Evolutionary conservation across 2,888 invertebrate species (phyloP), one percentile per base, ranked within the genome.

Genomic region (Drepanosiphum platanoidis): DNA sequence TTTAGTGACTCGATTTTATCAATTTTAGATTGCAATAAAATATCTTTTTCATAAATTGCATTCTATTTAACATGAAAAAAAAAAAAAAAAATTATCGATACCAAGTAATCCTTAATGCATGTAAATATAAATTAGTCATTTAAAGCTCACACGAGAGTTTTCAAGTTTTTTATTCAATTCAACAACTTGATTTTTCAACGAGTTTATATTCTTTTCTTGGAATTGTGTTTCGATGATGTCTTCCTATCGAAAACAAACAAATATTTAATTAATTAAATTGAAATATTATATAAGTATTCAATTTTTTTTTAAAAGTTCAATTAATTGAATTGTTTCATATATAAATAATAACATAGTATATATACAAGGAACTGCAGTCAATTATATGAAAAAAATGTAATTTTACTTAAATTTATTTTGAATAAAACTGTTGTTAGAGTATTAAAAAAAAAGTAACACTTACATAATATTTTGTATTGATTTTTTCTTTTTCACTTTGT

Each of bases 141-240:
- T 36, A 52, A 0, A 64, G 52, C 75, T 77, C 70, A 84, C 93
- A 88, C 95, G 95, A 90, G 94, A 93, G 88, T 91, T 92, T 87
- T 93, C 92, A 75, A 94, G 89, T 89, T 93, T 94, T 79, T 91
- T 90, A 52, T 91, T 90, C 8, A 94, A 87, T 86, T 92, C 92
- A 80, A 91, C 91, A 89, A 94, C 93, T 89, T 94, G 93, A 64
- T 90, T 90, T 87, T 91, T 86, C 39, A 88, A 86, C 1, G 84
- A 72, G 22, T 79, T 32, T 30, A 83, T 30, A 68, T 75, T 72
- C 70, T 86, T 86, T 87, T 84, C 77, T 8, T 84, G 27, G 22
- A 70, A 22, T 58, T 52, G 66, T n/a, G 27, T 52, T 68, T 68
- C 68, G 36, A 84, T 84, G 7, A 84, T 58, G 18, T 77, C n/a